Percentiles rank a stretch among this genome's conserved stretches.
phyloP scores from a whole-genome alignment of 2,113 vertebrate species.

The Canis aureus region DNA sequence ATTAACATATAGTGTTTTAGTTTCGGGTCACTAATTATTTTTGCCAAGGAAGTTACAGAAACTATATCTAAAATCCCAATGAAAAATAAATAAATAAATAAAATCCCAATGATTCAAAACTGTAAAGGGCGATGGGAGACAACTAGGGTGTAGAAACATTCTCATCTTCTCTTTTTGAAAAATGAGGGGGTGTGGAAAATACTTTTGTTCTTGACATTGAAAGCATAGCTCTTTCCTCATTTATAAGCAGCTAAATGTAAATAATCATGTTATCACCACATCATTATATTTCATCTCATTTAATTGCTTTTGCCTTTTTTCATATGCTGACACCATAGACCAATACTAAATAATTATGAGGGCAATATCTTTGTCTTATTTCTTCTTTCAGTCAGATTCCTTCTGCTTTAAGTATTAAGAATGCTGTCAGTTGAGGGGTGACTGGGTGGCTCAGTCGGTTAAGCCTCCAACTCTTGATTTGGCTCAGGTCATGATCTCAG shows the following conservation, averaged over 20 bases:
- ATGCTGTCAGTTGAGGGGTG: not conserved
- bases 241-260: not conserved
- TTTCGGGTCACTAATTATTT: not conserved
- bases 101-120: constrained; percentile 41
- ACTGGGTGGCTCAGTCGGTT: not conserved
- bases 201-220: constrained; percentile 17
- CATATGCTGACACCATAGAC: not conserved
- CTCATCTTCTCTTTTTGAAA: constrained; percentile 45
- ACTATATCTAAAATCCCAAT: constrained; percentile 2
- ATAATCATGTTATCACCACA: constrained; percentile 11
- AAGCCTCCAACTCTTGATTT: not conserved
- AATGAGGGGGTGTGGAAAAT: not conserved
- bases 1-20: not conserved
- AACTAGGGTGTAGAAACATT: not conserved
- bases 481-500: not conserved
- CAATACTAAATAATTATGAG: not conserved
- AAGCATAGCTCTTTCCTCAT: not conserved
- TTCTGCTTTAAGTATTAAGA: constrained; percentile 39
- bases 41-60: constrained; percentile 23
- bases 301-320: not conserved
- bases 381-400: constrained; percentile 6
- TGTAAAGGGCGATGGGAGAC: not conserved
- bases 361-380: not conserved
- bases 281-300: not conserved
- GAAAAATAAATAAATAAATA: too few relatives aligned